Evolutionary conservation across 2,888 invertebrate species (phyloP).

Genomic region (Drosophila gaucha): DNA sequence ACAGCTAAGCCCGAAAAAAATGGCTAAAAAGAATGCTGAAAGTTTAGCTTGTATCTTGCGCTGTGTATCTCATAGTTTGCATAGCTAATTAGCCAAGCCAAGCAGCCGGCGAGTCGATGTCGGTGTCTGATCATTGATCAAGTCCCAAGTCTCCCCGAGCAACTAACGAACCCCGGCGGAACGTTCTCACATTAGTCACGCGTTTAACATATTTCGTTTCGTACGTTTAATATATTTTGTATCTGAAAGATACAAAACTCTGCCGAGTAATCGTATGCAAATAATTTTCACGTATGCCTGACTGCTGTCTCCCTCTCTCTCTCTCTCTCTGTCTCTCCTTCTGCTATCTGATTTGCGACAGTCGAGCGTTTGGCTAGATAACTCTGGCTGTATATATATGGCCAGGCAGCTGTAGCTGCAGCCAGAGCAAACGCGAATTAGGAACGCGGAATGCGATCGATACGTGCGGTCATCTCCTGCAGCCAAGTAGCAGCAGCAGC

Average conservation of each 20-base stretch:
- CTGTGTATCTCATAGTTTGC: slow-evolving; percentile 80
- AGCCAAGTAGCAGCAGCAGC: slow-evolving; percentile 53
- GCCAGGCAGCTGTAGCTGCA: slow-evolving; percentile 51
- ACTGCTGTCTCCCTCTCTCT: not conserved
- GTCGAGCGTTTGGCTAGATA: slow-evolving; percentile 58
- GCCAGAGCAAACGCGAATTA: slow-evolving; percentile 74
- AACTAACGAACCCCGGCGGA: slow-evolving; percentile 53
- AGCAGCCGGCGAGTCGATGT: slow-evolving; percentile 15
- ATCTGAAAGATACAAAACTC: slow-evolving; percentile 59
- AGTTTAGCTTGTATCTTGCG: slow-evolving; percentile 68
- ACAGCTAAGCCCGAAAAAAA: not conserved
- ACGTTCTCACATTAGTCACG: slow-evolving; percentile 81
- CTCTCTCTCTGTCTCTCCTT: not conserved
- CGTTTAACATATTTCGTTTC: slow-evolving; percentile 80
- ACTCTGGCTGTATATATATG: slow-evolving; percentile 71
- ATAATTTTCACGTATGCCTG: slow-evolving; percentile 69
- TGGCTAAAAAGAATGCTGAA: slow-evolving; percentile 23
- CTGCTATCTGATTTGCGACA: slow-evolving; percentile 79
- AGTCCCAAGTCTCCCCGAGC: slow-evolving; percentile 24
- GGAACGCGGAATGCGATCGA: slow-evolving; percentile 81
- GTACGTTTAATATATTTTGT: slow-evolving; percentile 70
- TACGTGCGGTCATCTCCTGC: slow-evolving; percentile 76
- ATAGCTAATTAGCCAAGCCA: slow-evolving; percentile 76
- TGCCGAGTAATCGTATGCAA: slow-evolving; percentile 57
- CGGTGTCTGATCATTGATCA: slow-evolving; percentile 69